Conservation (phyloP, 1,140 invertebrate genomes). For the Bombus turneri region DNA sequence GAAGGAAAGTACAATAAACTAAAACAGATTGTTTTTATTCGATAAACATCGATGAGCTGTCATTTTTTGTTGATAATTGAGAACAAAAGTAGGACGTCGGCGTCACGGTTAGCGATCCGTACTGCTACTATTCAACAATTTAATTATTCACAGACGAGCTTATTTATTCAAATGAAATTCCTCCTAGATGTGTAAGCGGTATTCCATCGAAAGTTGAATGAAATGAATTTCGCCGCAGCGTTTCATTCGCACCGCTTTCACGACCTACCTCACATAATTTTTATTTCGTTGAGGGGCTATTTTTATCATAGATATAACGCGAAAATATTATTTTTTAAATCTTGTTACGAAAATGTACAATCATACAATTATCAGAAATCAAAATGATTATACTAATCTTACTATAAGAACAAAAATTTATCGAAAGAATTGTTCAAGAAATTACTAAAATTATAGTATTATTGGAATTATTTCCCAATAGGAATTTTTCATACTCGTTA, state of each 20-base stretch:
- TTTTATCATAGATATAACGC: neutral
- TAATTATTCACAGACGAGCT: constrained; percentile 54
- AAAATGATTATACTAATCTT: neutral
- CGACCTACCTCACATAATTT: constrained; percentile 3
- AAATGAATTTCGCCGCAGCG: neutral
- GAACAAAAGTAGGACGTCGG: constrained; percentile 59
- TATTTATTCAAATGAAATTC: constrained; percentile 52
- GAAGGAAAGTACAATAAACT: neutral
- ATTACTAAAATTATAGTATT: neutral
- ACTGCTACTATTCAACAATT: constrained; percentile 1
- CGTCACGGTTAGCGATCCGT: constrained; percentile 55
- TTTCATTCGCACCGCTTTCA: neutral
- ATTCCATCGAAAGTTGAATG: constrained; percentile 25
- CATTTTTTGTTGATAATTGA: constrained; percentile 46
- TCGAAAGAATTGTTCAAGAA: no score
- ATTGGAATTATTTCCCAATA: no score
- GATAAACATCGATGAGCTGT: constrained; percentile 20
- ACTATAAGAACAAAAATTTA: neutral
- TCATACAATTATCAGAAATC: no score
- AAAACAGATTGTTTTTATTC: neutral
- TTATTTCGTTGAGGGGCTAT: neutral
- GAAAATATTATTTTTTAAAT: neutral
- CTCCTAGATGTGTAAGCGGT: neutral
- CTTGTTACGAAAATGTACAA: no score
- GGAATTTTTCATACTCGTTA: neutral